phyloP scores from a whole-genome alignment of 64 coral and sea anemone genomes.

The Dendrophyllia cribrosa region DNA sequence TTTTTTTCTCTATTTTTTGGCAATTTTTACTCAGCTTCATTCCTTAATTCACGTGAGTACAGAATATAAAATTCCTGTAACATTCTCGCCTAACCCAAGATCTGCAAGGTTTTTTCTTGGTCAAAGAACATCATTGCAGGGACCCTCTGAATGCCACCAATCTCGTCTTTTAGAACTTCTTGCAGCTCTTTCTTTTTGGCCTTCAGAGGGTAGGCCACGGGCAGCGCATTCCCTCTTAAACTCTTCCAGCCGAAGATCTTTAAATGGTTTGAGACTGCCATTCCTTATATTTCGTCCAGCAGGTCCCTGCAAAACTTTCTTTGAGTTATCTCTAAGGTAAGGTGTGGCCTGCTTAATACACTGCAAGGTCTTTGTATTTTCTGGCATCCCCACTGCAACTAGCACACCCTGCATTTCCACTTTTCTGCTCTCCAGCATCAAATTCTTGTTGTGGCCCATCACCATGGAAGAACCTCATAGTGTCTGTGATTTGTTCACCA shows the following conservation, averaged over 20 bases:
- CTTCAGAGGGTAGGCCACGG: constrained; percentile 32
- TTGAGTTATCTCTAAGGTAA: constrained; percentile 49
- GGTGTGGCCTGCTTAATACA: constrained; percentile 25
- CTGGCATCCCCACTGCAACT: constrained; percentile 73
- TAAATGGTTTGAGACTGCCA: constrained; percentile 66
- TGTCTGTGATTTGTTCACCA: background rate
- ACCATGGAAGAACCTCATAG: constrained; percentile 45
- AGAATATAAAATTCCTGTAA: too few relatives aligned
- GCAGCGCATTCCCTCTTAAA: constrained; percentile 60
- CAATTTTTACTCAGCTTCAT: too few relatives aligned
- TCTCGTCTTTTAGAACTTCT: constrained; percentile 46
- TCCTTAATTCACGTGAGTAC: too few relatives aligned
- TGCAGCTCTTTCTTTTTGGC: constrained; percentile 48
- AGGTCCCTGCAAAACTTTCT: constrained; percentile 66
- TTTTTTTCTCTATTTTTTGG: too few relatives aligned
- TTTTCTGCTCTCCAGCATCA: constrained; percentile 46
- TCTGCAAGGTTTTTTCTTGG: constrained; percentile 58
- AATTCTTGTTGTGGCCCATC: constrained; percentile 39
- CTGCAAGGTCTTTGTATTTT: constrained; percentile 67
- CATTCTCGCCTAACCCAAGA: constrained; percentile 40
- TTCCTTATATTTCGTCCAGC: constrained; percentile 73
- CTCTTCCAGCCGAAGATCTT: constrained; percentile 66
- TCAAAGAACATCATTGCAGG: constrained; percentile 78
- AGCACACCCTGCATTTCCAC: constrained; percentile 69
- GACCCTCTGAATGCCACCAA: constrained; percentile 71